These are phyloP conservation scores for Boulengerochromis microlepis DNA, from an alignment of 2,113 vertebrate genomes.

Conservation along the genomic window DNA sequence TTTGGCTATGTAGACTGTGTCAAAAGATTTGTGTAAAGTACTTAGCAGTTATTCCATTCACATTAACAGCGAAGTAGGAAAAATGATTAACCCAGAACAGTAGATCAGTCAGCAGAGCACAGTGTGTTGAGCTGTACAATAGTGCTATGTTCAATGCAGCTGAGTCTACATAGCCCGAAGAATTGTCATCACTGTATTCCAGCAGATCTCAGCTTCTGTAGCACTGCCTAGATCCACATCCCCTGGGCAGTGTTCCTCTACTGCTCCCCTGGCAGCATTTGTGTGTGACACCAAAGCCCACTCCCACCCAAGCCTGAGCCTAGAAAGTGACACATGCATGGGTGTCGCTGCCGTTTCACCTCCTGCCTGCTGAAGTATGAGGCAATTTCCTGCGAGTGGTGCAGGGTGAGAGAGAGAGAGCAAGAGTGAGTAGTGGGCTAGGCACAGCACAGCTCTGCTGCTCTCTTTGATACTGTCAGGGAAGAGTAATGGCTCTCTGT, in stretches of 20 bases:
- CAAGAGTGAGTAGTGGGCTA: slow-evolving; percentile 28
- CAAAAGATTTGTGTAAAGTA: not conserved
- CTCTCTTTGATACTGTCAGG: slow-evolving; percentile 69
- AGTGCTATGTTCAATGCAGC: slow-evolving; percentile 45
- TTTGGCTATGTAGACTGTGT: not conserved
- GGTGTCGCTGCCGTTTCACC: slow-evolving; percentile 73
- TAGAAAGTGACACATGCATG: slow-evolving; percentile 71
- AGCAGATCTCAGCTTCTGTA: slow-evolving; percentile 40
- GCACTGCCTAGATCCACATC: slow-evolving; percentile 69
- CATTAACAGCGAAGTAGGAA: not conserved
- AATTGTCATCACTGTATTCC: not conserved
- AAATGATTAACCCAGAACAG: not conserved
- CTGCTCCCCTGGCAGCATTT: slow-evolving; percentile 64
- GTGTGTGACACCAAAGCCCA: slow-evolving; percentile 64
- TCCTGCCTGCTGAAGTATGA: slow-evolving; percentile 74
- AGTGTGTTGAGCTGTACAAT: not conserved
- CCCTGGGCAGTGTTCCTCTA: slow-evolving; percentile 47
- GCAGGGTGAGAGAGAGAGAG: slow-evolving; percentile 51
- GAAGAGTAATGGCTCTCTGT: slow-evolving; percentile 72
- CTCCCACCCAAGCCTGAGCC: slow-evolving; percentile 66
- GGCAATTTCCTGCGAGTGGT: slow-evolving; percentile 73
- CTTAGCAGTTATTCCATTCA: not conserved
- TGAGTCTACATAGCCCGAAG: slow-evolving; percentile 52
- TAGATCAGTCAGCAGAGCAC: not conserved
- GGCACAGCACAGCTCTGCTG: slow-evolving; percentile 45